Evolutionary conservation across 2,113 vertebrate genomes (phyloP), one percentile per base, ranked within the genome.

Genomic region (Pyxicephalus adspersus): DNA sequence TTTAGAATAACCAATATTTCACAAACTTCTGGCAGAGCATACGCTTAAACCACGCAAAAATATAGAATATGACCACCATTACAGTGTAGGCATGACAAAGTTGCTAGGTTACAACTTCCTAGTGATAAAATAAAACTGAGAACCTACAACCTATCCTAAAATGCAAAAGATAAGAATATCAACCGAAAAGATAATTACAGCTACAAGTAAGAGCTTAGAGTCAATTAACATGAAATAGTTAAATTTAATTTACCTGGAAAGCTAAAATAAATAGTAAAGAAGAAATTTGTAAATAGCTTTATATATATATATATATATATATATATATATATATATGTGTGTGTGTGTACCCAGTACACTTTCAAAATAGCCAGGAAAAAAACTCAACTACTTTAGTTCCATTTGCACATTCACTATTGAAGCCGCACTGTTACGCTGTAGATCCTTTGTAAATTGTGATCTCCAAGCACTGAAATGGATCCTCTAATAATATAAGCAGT

Each of bases 211-310:
- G 51, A 66, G 77, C 64, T 68, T 20, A 22, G 65, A 79, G 76
- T 68, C 52, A 79, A 79, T 70, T 80, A 70, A 80, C 70, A 58
- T 60, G 38, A n/a, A 80, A 61, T 70, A 70, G 61, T 58, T n/a
- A 20, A 34, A 60, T 80, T 70, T 61, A 51, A 70, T 60, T 31
- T 17, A 22, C 31, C 54, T n/a, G 16, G 54, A 23, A 79, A 61
- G 29, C 5, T 23, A 18, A 60, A 80, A 70, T 58, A 57, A 25
- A 68, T 45, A 70, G 64, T 23, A 63, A 25, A 64, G 22, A 38
- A 19, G 5, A 61, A 31, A n/a, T n/a, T n/a, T n/a, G n/a, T n/a
- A n/a, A n/a, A n/a, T n/a, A n/a, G n/a, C n/a, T n/a, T n/a, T n/a
- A n/a, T n/a, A n/a, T n/a, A n/a, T n/a, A n/a, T n/a, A n/a, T n/a